Conservation (phyloP, 2,113 vertebrate species). For the Ivindomyrus marchei region DNA sequence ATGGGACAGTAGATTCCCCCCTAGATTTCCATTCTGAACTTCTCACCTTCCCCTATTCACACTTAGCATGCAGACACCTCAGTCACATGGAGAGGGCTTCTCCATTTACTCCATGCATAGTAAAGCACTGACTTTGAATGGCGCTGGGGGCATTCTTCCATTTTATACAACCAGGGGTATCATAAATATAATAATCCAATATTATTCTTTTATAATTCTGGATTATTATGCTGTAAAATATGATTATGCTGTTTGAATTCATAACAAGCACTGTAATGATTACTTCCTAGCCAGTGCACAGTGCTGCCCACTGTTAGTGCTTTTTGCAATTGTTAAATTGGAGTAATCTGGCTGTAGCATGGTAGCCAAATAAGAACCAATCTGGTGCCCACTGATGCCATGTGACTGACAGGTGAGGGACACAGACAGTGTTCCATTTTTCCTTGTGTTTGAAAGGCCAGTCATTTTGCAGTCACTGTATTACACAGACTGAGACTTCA, state of each 20-base stretch:
- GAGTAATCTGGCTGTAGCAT: background rate
- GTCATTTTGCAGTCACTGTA: background rate
- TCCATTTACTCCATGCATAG: background rate
- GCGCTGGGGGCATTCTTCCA: background rate
- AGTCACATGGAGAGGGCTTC: background rate
- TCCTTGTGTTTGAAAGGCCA: background rate
- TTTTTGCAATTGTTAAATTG: background rate
- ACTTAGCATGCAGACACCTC: background rate
- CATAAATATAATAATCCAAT: background rate
- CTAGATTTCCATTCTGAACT: background rate
- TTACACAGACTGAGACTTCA: background rate
- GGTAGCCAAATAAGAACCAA: background rate
- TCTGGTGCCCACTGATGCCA: background rate
- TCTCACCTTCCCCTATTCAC: background rate
- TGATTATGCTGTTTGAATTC: background rate
- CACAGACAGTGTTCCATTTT: background rate
- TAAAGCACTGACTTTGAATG: background rate
- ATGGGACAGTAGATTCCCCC: background rate
- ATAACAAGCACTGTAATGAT: slow-evolving; percentile 12
- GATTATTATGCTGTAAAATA: background rate
- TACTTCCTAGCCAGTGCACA: background rate
- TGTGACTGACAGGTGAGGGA: background rate
- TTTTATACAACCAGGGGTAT: background rate
- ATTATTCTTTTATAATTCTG: background rate
- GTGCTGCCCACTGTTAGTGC: background rate